phyloP scores from a whole-genome alignment of 2,113 vertebrate genomes.

The Garra rufa region DNA sequence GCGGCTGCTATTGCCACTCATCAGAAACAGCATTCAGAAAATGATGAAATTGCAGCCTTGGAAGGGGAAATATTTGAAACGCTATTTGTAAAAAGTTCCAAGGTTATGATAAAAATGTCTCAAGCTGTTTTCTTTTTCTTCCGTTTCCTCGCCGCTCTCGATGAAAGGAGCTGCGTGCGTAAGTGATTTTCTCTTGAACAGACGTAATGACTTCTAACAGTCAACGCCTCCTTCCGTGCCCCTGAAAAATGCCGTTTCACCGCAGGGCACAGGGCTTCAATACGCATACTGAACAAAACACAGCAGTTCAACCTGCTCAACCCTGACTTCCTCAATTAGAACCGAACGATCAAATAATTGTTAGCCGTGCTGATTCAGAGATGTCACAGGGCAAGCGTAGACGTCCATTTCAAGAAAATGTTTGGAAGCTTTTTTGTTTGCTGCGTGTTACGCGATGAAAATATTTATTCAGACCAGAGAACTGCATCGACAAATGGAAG shows the following conservation, averaged over 20 bases:
- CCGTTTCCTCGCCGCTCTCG: not conserved
- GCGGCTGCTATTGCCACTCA: not conserved
- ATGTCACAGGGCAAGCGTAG: not conserved
- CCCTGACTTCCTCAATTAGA: slow-evolving; percentile 15
- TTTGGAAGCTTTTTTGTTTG: not conserved
- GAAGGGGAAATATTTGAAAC: slow-evolving; percentile 10
- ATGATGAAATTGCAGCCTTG: not conserved
- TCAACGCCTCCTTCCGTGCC: not conserved
- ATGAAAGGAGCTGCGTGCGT: not conserved
- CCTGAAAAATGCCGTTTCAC: slow-evolving; percentile 8
- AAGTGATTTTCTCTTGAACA: not conserved
- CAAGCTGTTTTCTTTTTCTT: not conserved
- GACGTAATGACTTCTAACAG: slow-evolving; percentile 5
- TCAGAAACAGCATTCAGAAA: not conserved
- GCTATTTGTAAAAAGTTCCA: not conserved
- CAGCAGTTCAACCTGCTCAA: slow-evolving; percentile 13
- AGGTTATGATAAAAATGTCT: slow-evolving; percentile 30
- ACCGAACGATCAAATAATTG: slow-evolving; percentile 18
- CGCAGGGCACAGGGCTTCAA: not conserved
- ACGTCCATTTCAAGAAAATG: not conserved
- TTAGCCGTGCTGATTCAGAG: not conserved
- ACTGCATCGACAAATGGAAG: not conserved
- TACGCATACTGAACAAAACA: slow-evolving; percentile 12
- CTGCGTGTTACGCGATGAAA: not conserved
- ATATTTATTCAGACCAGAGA: not conserved